These are phyloP conservation scores for Ameiurus melas DNA, from an alignment of 2,113 vertebrate genomes.

Conservation along the genomic window DNA sequence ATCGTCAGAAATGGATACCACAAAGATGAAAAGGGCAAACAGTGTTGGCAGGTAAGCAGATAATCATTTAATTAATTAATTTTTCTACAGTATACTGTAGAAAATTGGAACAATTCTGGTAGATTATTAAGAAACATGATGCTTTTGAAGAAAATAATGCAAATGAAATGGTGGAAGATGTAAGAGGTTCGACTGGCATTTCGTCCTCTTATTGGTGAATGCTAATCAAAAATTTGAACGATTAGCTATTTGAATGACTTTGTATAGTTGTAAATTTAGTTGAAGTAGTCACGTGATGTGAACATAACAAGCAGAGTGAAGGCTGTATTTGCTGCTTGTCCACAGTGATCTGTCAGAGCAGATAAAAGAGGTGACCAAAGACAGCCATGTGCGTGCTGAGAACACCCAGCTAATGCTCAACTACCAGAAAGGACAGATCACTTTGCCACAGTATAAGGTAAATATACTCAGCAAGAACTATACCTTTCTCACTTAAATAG, in stretches of 20 bases:
- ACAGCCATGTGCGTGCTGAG: conserved; percentile 83
- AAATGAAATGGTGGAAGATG: not conserved
- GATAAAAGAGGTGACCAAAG: conserved; percentile 87
- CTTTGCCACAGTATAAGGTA: conserved; percentile 86
- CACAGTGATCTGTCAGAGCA: conserved; percentile 85
- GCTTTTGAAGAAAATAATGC: not conserved
- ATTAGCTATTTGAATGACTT: not conserved
- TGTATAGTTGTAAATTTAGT: not conserved
- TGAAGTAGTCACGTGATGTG: not conserved
- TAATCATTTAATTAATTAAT: not conserved
- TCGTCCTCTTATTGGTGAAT: not conserved
- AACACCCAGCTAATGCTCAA: conserved; percentile 87
- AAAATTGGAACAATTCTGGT: not conserved
- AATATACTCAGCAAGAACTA: not conserved
- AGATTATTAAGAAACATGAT: not conserved
- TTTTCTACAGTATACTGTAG: not conserved
- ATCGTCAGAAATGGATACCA: conserved; percentile 22
- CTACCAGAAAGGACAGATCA: conserved; percentile 89
- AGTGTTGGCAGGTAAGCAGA: conserved; percentile 38
- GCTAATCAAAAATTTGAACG: not conserved
- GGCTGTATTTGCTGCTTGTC: not conserved
- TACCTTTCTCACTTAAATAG: not conserved
- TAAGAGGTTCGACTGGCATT: not conserved
- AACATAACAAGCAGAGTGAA: not conserved
- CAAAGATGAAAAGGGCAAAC: conserved; percentile 19